Evolutionary conservation across 2,888 invertebrate genomes (phyloP).

Genomic region (Danaus chrysippus): DNA sequence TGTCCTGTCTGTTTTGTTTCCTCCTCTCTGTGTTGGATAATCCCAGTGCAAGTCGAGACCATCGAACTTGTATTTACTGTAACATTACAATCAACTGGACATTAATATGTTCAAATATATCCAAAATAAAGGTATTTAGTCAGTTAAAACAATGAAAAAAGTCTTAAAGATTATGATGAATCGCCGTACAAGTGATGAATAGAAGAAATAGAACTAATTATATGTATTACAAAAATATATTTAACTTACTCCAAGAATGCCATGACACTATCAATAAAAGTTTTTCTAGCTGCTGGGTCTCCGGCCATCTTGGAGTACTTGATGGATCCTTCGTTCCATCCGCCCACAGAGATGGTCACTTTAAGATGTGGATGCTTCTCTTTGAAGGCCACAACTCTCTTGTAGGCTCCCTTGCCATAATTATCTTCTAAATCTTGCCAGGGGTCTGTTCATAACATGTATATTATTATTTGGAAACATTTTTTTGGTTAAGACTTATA

Average conservation of each 20-base stretch:
- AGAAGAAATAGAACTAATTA: too few relatives aligned
- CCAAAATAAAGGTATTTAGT: too few relatives aligned
- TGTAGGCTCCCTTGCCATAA: constrained; percentile 85
- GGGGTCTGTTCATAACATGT: constrained; percentile 27
- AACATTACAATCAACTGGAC: constrained; percentile 26
- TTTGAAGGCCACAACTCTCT: constrained; percentile 82
- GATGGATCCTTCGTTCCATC: constrained; percentile 93
- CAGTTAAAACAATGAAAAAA: too few relatives aligned
- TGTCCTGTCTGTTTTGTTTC: constrained; percentile 84
- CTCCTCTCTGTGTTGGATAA: constrained; percentile 88
- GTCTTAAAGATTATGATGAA: too few relatives aligned
- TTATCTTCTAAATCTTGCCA: constrained; percentile 83
- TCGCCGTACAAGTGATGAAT: too few relatives aligned
- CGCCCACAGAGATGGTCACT: constrained; percentile 89
- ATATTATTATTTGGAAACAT: neutral
- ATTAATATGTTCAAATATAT: too few relatives aligned
- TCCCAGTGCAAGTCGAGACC: constrained; percentile 92
- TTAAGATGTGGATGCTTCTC: constrained; percentile 84
- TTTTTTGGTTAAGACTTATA: neutral
- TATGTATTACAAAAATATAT: neutral
- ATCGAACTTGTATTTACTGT: constrained; percentile 84
- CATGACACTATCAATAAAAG: constrained; percentile 85
- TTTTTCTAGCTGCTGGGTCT: constrained; percentile 78
- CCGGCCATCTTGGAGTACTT: constrained; percentile 83
- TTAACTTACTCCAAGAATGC: constrained; percentile 80